These are phyloP conservation scores for Mythimna loreyi DNA, from an alignment of 2,888 invertebrate genomes.

Conservation along the genomic window DNA sequence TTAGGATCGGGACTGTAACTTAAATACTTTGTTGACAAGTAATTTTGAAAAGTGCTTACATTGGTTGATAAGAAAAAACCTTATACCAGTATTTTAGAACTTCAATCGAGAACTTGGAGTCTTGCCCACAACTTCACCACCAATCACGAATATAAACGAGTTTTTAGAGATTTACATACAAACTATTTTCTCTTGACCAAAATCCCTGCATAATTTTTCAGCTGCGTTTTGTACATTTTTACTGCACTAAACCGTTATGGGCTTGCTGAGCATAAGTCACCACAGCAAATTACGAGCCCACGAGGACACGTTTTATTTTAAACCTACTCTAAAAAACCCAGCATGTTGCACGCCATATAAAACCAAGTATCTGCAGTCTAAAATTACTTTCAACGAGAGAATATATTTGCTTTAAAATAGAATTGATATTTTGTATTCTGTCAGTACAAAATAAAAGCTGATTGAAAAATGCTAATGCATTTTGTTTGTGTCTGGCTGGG, in stretches of 20 bases:
- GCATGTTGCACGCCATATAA: slow-evolving; percentile 17
- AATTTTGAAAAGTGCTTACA: background rate
- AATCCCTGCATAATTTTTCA: slow-evolving; percentile 33
- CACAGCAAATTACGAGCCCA: slow-evolving; percentile 32
- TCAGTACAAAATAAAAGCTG: slow-evolving; percentile 7
- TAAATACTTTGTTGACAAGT: background rate
- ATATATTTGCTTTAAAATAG: slow-evolving; percentile 29
- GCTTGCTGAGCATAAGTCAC: slow-evolving; percentile 38
- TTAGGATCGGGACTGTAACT: background rate
- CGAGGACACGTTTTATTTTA: slow-evolving; percentile 42
- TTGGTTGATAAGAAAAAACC: background rate
- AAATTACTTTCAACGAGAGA: slow-evolving; percentile 20
- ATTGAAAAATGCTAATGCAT: slow-evolving; percentile 23
- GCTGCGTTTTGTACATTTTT: slow-evolving; percentile 27
- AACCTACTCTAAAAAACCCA: slow-evolving; percentile 28
- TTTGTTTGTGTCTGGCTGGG: slow-evolving; percentile 16
- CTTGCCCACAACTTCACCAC: slow-evolving; percentile 22
- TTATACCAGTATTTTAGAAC: slow-evolving; percentile 9
- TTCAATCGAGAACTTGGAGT: slow-evolving; percentile 25
- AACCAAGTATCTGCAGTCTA: slow-evolving; percentile 20
- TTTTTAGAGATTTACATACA: slow-evolving; percentile 45
- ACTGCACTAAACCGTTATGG: slow-evolving; percentile 26
- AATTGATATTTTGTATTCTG: slow-evolving; percentile 25
- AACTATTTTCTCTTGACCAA: slow-evolving; percentile 37
- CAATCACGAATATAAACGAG: slow-evolving; percentile 26